Base-by-base conservation (phyloP, 2,797 vertebrate species). In the Pseudochromis fuscus region DNA sequence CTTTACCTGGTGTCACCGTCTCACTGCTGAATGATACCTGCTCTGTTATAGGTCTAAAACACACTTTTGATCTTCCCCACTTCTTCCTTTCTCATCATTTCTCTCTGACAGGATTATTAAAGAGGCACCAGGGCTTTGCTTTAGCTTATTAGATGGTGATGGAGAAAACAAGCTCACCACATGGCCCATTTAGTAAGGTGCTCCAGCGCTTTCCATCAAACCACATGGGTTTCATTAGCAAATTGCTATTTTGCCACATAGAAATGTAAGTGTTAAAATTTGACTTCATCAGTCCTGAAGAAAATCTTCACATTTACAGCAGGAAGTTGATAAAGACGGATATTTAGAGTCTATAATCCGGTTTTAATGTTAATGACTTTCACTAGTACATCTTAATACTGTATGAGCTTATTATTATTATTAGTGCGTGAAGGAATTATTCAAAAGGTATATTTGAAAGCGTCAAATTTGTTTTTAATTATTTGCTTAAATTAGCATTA, bases 21-120 rank as follows among this genome's bases (percentile, higher is more conserved):
- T 77, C 19, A 18, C 27, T 23, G 5, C 55, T 59, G 71, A 57
- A 49, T 55, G 66, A 68, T 62, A 23, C 33, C 53, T 52, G 21
- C 45, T 79, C 31, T 21, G 23, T 51, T 21, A 55, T 25, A 15
- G 42, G 12, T 49, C 7, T 52, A 16, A 45, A 55, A 48, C 31
- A 31, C 18, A 33, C 42, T 37, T 64, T 45, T 35, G 38, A 37
- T 65, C 16, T 55, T 7, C 44, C 18, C 42, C 61, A 3, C 21
- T 12, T 23, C 58, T 59, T 30, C 11, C 33, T 52, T 58, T 51
- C 4, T 46, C 12, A 10, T 45, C 49, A 4, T 52, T 75, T 73
- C 24, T 51, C 48, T 38, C 61, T 16, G 27, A 24, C 24, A 49
- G 44, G 2, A 69, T 46, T 37, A 31, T 16, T 49, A 40, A 70